phyloP scores from a whole-genome alignment of 2,113 vertebrate species.

The Ifrita kowaldi region DNA sequence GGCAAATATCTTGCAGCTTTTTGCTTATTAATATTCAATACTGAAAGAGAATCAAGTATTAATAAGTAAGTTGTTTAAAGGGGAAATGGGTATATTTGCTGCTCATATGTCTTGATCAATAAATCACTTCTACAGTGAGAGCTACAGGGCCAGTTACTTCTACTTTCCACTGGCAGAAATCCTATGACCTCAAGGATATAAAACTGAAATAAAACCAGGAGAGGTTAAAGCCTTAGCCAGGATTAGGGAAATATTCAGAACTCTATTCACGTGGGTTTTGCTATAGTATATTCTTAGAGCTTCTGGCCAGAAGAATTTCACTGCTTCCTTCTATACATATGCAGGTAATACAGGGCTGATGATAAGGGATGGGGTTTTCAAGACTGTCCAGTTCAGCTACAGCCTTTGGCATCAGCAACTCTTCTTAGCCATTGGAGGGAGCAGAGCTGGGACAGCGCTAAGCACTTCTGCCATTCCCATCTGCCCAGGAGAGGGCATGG shows the following conservation, averaged over 20 bases:
- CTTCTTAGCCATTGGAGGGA: background rate
- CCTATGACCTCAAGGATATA: background rate
- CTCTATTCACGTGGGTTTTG: background rate
- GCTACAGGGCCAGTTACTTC: background rate
- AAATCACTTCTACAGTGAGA: background rate
- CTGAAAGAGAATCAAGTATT: background rate
- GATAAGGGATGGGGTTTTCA: background rate
- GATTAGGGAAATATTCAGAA: background rate
- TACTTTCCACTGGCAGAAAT: background rate
- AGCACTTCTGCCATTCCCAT: background rate
- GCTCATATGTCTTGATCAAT: background rate
- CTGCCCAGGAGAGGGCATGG: background rate
- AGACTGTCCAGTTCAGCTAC: background rate
- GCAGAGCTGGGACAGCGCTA: fast-evolving
- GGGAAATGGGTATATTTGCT: background rate
- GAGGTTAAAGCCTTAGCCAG: background rate
- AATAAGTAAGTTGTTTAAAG: background rate
- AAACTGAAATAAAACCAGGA: background rate
- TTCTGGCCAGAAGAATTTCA: background rate
- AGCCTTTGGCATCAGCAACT: background rate
- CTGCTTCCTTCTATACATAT: background rate
- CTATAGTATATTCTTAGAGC: background rate
- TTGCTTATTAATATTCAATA: background rate
- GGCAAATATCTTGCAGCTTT: background rate
- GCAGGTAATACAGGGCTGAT: background rate